These are phyloP conservation scores for Thamnaconus septentrionalis DNA, from an alignment of 2,113 vertebrate species.

Conservation along the genomic window DNA sequence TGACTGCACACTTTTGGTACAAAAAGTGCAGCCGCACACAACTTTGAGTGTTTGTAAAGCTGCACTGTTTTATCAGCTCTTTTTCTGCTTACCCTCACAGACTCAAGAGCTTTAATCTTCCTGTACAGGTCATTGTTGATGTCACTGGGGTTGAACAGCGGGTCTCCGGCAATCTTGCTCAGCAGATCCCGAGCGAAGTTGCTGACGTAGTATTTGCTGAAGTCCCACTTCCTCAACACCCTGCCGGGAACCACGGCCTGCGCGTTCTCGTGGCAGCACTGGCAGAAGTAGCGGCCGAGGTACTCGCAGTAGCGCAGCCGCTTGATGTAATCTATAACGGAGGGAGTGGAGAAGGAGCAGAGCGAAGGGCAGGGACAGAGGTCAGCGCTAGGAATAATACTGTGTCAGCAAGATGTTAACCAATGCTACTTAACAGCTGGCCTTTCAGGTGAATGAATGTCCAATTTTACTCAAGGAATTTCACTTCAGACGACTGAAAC, in stretches of 20 bases:
- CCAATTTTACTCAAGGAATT: too few relatives aligned
- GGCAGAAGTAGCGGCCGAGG: slow-evolving; percentile 96
- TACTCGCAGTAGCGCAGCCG: slow-evolving; percentile 96
- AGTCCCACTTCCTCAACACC: slow-evolving; percentile 95
- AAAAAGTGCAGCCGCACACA: too few relatives aligned
- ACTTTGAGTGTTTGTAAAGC: too few relatives aligned
- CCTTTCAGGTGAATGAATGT: too few relatives aligned
- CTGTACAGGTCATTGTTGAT: slow-evolving; percentile 90
- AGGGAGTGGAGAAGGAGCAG: neutral
- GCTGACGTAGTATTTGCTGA: slow-evolving; percentile 94
- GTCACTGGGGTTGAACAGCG: slow-evolving; percentile 91
- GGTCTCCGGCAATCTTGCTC: slow-evolving; percentile 92
- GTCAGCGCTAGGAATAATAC: too few relatives aligned
- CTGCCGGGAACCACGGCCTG: slow-evolving; percentile 88
- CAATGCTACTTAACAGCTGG: too few relatives aligned
- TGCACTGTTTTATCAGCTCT: neutral
- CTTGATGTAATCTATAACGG: slow-evolving; percentile 89
- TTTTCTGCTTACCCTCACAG: slow-evolving; percentile 81
- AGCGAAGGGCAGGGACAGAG: neutral
- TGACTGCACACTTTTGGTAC: too few relatives aligned
- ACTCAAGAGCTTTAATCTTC: slow-evolving; percentile 89
- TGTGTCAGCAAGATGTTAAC: neutral
- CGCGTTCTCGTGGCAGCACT: slow-evolving; percentile 96
- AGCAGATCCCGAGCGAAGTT: slow-evolving; percentile 96
- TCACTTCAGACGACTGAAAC: too few relatives aligned